Conservation (phyloP, 2,113 vertebrate genomes). For the Pelodiscus sinensis region DNA sequence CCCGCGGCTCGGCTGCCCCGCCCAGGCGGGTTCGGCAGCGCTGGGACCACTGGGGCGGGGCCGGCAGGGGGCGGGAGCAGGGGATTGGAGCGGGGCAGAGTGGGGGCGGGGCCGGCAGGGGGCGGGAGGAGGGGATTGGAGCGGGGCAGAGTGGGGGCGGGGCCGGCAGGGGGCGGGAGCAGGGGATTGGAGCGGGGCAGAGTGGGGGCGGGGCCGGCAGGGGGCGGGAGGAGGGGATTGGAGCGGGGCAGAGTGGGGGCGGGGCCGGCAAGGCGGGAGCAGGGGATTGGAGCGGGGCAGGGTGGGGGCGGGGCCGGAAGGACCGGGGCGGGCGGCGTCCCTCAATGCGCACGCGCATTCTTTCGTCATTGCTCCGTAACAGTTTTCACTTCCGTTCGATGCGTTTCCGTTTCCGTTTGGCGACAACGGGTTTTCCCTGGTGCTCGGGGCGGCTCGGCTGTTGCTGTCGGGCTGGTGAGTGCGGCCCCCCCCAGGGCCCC, state of each 20-base stretch:
- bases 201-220: neutral
- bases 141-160: neutral
- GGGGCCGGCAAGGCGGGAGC: neutral
- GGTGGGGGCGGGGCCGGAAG: too few species aligned
- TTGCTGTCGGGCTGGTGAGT: neutral
- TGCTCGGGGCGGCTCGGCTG: neutral
- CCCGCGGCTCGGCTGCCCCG: too few species aligned
- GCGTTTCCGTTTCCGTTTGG: neutral
- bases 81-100: neutral
- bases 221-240: neutral
- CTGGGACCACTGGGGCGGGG: neutral
- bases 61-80: neutral
- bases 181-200: neutral
- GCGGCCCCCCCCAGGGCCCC: too few species aligned
- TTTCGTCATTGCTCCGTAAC: rapidly evolving
- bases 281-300: neutral
- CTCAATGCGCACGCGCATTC: neutral
- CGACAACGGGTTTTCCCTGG: neutral
- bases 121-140: neutral
- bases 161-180: neutral
- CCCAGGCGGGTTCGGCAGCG: too few species aligned
- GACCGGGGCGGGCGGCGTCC: neutral
- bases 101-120: neutral
- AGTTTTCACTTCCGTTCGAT: neutral
- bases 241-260: neutral